These are phyloP conservation scores for Passerina amoena DNA, from an alignment of 2,113 vertebrate genomes.

Conservation along the genomic window DNA sequence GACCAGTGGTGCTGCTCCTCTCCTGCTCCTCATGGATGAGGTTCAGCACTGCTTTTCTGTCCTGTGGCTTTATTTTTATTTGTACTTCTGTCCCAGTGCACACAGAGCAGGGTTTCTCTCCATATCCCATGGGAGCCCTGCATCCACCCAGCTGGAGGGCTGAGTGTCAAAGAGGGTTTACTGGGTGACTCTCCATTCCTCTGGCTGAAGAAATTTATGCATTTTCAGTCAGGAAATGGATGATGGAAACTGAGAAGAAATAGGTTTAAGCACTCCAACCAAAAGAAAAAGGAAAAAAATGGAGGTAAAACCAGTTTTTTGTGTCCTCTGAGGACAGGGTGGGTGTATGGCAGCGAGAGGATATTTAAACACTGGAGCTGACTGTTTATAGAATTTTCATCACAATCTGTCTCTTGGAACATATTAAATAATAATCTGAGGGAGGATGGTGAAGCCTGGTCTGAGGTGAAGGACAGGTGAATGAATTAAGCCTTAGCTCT, in stretches of 20 bases:
- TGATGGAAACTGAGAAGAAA: neutral
- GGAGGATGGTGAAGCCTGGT: neutral
- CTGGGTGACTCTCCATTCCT: neutral
- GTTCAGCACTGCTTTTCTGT: neutral
- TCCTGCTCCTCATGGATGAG: neutral
- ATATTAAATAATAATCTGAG: neutral
- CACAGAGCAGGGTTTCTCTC: neutral
- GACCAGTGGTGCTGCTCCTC: neutral
- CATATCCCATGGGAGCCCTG: neutral
- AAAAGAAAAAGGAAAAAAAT: neutral
- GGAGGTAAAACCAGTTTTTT: neutral
- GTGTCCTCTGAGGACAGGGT: neutral
- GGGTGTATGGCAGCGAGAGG: neutral
- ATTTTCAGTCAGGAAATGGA: neutral
- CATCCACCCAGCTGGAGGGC: fast-evolving
- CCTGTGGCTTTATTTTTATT: neutral
- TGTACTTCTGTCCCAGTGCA: neutral
- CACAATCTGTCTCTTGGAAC: neutral
- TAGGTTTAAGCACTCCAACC: neutral
- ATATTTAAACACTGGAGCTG: neutral
- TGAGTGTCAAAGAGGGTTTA: neutral
- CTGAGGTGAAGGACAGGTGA: neutral
- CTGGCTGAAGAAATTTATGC: neutral
- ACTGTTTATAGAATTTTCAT: neutral
- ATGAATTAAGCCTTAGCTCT: neutral